Evolutionary conservation across 2,888 invertebrate genomes (phyloP).

Genomic region (Minunthozetes semirufus): DNA sequence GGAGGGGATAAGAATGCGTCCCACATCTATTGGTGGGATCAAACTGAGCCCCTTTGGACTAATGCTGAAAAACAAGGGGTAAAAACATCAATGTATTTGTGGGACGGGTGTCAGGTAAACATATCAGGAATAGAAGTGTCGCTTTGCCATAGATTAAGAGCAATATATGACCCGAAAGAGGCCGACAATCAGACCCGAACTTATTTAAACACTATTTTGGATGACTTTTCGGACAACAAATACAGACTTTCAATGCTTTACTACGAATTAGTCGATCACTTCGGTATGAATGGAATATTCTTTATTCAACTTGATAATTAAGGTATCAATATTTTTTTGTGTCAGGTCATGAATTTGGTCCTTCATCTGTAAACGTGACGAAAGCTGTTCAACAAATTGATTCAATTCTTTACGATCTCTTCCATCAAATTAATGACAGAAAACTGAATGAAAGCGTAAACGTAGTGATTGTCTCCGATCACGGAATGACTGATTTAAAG

Average conservation of each 20-base stretch:
- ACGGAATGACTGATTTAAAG: slow-evolving; percentile 47
- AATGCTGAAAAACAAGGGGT: too few species aligned
- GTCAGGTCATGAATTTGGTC: slow-evolving; percentile 46
- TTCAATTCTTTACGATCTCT: slow-evolving; percentile 44
- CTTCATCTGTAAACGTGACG: slow-evolving; percentile 45
- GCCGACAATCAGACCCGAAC: not conserved
- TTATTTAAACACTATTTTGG: not conserved
- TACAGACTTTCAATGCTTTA: slow-evolving; percentile 42
- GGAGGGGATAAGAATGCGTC: too few species aligned
- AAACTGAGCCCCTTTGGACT: too few species aligned
- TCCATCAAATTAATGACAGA: slow-evolving; percentile 42
- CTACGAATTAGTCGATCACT: slow-evolving; percentile 38
- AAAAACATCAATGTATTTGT: too few species aligned
- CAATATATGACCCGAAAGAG: not conserved
- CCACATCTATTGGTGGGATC: too few species aligned
- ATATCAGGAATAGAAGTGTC: slow-evolving; percentile 37
- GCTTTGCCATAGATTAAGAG: slow-evolving; percentile 28
- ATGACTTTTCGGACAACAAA: slow-evolving; percentile 28
- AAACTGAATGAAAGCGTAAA: slow-evolving; percentile 45
- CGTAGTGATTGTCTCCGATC: slow-evolving; percentile 48
- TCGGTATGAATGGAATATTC: too few species aligned
- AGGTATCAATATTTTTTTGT: too few species aligned
- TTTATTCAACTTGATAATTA: too few species aligned
- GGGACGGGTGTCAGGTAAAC: slow-evolving; percentile 43
- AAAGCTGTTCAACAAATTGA: slow-evolving; percentile 46